Evolutionary conservation across 2,888 invertebrate genomes (phyloP).

Genomic region (Pachliopta kotzebuea): DNA sequence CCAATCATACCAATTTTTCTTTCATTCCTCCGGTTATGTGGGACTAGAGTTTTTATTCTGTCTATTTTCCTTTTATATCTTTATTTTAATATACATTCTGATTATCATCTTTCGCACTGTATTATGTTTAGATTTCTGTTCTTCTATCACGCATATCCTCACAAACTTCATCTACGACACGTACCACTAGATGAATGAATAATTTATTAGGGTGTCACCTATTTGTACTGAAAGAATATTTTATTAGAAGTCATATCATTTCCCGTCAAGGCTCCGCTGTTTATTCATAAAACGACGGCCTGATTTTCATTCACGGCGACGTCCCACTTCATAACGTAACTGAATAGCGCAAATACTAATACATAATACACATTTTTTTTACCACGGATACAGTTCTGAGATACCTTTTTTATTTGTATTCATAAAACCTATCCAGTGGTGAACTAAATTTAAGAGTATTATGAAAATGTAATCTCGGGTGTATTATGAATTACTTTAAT

Average conservation of each 20-base stretch:
- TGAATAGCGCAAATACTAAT: neutral
- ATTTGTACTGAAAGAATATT: neutral
- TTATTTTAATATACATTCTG: no score
- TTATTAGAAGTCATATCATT: neutral
- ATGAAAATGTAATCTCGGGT: neutral
- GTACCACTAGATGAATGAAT: no score
- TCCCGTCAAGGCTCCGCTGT: neutral
- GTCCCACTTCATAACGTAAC: slow-evolving; percentile 1
- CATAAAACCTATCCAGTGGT: neutral
- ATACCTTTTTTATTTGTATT: neutral
- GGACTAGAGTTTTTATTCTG: no score
- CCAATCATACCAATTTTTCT: no score
- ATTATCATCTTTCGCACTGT: no score
- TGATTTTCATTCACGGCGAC: slow-evolving; percentile 2
- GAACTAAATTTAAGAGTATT: neutral
- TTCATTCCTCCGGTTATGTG: no score
- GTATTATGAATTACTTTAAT: no score
- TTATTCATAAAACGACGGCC: neutral
- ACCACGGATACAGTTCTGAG: neutral
- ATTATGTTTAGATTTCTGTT: no score
- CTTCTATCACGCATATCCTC: no score
- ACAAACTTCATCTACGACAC: no score
- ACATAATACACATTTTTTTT: neutral
- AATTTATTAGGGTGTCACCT: no score
- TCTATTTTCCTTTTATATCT: no score